Evolutionary conservation across 2,888 invertebrate species (phyloP), one percentile per base, ranked within the genome.

Genomic region (Mystacides longicornis): DNA sequence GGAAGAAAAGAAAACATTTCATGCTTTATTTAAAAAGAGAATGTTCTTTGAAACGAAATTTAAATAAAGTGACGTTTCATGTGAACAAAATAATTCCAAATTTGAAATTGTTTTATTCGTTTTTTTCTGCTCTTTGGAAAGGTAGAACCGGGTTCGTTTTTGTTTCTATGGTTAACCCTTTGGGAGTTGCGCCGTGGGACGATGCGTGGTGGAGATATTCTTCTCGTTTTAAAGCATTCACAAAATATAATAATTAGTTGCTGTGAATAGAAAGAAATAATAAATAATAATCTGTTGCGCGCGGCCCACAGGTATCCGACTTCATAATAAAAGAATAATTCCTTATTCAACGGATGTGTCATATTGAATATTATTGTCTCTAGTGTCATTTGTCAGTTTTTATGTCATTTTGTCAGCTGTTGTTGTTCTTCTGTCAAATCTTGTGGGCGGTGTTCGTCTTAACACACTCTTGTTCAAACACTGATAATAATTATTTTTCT

Each of bases 161-260:
- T 37, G 37, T 37, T 37, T 37, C n/a, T n/a, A n/a, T n/a, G n/a
- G n/a, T 37, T 37, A 37, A 37, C 37, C 37, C 37, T 37, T 37
- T 37, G 37, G 37, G 37, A 37, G 16, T n/a, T 37, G 14, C 16
- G 37, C 16, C 37, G 37, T 37, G 14, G 37, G 37, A 37, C 14
- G 14, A 14, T 37, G 14, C 16, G 37, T 37, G n/a, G 37, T 37
- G 14, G 37, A 16, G 16, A 4, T 4, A 14, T 3, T 7, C 16
- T 37, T 37, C 14, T 7, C 3, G 4, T 37, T 37, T 37, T 37
- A 16, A 7, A 37, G 37, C 37, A 16, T 37, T 3, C 37, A 37
- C 14, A 37, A n/a, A n/a, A n/a, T n/a, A 37, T 3, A 37, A 37
- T 37, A 37, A 37, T 37, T 37, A 37, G 16, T 37, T n/a, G 11